These are phyloP conservation scores for Melitaea cinxia DNA, from an alignment of 1,140 invertebrate genomes.

Conservation along the genomic window DNA sequence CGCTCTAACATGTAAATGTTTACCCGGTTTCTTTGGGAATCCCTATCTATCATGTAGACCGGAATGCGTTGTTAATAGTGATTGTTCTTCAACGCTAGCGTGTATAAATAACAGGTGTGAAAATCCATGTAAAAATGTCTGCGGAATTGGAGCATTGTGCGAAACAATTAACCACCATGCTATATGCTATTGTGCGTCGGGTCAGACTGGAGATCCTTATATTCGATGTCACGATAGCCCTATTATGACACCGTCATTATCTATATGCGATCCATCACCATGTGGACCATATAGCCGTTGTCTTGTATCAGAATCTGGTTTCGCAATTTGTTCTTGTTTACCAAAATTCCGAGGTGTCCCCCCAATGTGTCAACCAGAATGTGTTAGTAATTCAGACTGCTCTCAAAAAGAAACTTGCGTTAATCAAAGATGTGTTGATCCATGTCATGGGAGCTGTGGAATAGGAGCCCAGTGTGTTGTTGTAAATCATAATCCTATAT, in stretches of 20 bases:
- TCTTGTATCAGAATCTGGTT: constrained; percentile 85
- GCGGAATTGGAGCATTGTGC: constrained; percentile 88
- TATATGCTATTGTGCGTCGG: constrained; percentile 88
- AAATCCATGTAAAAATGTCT: constrained; percentile 89
- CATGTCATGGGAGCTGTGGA: constrained; percentile 90
- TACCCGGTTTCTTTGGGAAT: constrained; percentile 87
- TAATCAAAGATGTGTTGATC: constrained; percentile 89
- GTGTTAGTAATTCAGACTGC: constrained; percentile 91
- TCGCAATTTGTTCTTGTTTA: constrained; percentile 90
- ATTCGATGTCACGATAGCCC: constrained; percentile 85
- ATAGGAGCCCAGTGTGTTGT: constrained; percentile 87
- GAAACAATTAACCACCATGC: constrained; percentile 89
- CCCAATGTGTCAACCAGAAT: constrained; percentile 90
- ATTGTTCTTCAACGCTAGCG: constrained; percentile 86
- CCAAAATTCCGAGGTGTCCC: constrained; percentile 90
- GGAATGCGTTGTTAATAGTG: constrained; percentile 90
- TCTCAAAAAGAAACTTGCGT: constrained; percentile 88
- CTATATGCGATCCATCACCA: constrained; percentile 88
- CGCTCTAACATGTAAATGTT: constrained; percentile 85
- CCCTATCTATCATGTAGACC: constrained; percentile 88
- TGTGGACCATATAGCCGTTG: constrained; percentile 91
- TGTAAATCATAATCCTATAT: constrained; percentile 92
- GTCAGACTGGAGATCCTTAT: constrained; percentile 90
- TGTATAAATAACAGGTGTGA: constrained; percentile 91
- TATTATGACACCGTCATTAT: constrained; percentile 69